phyloP scores from a whole-genome alignment of 2,797 vertebrate species.

The Acanthurus tractus region DNA sequence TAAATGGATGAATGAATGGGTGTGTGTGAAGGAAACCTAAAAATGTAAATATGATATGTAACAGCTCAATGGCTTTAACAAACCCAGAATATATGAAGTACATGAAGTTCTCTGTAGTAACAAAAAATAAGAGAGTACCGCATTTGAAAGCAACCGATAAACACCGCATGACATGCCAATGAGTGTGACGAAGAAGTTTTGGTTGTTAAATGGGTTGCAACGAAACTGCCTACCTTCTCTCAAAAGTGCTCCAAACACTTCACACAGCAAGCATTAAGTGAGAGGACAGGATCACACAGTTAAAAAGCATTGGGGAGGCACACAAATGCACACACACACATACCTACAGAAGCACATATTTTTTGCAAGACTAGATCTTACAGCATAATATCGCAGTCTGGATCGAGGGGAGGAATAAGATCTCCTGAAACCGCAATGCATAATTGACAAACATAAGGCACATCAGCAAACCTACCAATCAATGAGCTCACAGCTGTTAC shows the following conservation, averaged over 20 bases:
- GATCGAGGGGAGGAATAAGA: conserved; percentile 73
- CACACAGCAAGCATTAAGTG: conserved; percentile 85
- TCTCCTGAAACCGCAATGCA: conserved; percentile 79
- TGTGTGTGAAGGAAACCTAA: not conserved
- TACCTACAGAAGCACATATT: conserved; percentile 87
- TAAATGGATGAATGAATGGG: too few relatives aligned
- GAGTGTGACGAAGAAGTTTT: conserved; percentile 46
- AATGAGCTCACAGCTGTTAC: conserved; percentile 43
- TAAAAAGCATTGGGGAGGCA: conserved; percentile 67
- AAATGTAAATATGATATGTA: not conserved
- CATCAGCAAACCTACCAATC: too few relatives aligned
- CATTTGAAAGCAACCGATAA: conserved; percentile 40
- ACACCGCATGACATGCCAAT: conserved; percentile 62
- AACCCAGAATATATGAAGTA: conserved; percentile 5
- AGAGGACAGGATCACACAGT: conserved; percentile 84
- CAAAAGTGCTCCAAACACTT: conserved; percentile 88
- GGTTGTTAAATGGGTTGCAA: conserved; percentile 66
- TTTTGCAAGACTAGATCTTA: conserved; percentile 86
- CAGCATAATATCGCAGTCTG: conserved; percentile 84
- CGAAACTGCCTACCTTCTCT: conserved; percentile 86
- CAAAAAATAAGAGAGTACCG: conserved; percentile 1
- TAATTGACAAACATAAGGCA: conserved; percentile 3
- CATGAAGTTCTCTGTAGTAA: conserved; percentile 27
- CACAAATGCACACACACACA: conserved; percentile 73
- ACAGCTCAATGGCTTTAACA: not conserved